These are phyloP conservation scores for Atopsyche davidsoni DNA, from an alignment of 1,140 invertebrate species.

Conservation along the genomic window DNA sequence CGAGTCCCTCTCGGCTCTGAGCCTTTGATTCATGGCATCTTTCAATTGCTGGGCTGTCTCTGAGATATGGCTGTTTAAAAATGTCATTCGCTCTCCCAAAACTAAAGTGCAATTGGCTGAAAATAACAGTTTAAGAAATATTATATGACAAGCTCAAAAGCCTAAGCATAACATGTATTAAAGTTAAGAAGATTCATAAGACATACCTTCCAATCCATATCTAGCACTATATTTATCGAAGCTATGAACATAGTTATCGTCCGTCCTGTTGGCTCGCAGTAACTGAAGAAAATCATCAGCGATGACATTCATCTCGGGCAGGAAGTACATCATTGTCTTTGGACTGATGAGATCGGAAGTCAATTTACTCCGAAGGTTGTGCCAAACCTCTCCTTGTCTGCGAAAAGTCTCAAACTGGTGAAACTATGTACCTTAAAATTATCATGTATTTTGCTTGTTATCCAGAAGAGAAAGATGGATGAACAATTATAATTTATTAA, in stretches of 20 bases:
- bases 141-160: neutral
- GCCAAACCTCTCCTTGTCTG: constrained; percentile 78
- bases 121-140: constrained; percentile 14
- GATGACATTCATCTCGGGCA: constrained; percentile 69
- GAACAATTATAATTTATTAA: too few relatives aligned
- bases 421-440: too few relatives aligned
- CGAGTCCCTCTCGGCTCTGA: constrained; percentile 68
- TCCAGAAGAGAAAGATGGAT: too few relatives aligned
- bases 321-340: constrained; percentile 67
- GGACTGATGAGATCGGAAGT: constrained; percentile 73
- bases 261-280: constrained; percentile 49
- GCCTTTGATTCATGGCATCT: constrained; percentile 65
- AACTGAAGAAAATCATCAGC: constrained; percentile 73
- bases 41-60: constrained; percentile 53
- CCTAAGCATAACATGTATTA: neutral
- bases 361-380: constrained; percentile 62
- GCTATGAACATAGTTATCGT: constrained; percentile 47
- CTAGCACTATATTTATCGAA: constrained; percentile 70
- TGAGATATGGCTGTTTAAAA: constrained; percentile 59
- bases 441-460: too few relatives aligned
- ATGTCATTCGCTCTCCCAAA: constrained; percentile 71
- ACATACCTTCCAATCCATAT: constrained; percentile 73
- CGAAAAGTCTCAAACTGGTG: too few relatives aligned
- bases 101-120: constrained; percentile 68
- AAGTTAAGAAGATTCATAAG: neutral